A percentile compares a stretch with the other conserved stretches of the same genome.
Conservation (phyloP, 2,113 vertebrate genomes). For the Chelonoidis abingdonii region DNA sequence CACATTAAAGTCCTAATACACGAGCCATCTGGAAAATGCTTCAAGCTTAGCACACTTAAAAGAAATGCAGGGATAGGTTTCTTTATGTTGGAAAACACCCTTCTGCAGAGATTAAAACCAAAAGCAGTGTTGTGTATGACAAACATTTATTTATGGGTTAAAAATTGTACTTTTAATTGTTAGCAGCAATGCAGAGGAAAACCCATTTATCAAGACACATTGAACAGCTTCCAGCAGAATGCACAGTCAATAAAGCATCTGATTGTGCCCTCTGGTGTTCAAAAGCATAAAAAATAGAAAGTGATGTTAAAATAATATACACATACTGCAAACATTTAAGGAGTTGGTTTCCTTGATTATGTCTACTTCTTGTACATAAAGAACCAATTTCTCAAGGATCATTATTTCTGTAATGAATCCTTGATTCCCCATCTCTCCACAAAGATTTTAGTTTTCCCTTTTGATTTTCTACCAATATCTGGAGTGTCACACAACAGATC, state of each 20-base stretch:
- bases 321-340: neutral
- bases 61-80: neutral
- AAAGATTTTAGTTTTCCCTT: neutral
- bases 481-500: neutral
- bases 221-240: rapidly evolving
- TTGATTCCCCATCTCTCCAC: neutral
- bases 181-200: neutral
- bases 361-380: neutral
- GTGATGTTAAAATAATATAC: neutral
- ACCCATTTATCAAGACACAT: neutral
- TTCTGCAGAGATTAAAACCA: neutral
- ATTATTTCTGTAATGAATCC: neutral
- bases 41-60: neutral
- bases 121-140: neutral
- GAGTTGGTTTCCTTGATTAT: neutral
- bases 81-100: neutral
- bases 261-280: conserved; percentile 76
- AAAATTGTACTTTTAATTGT: neutral
- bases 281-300: neutral
- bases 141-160: neutral
- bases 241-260: neutral
- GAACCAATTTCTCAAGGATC: neutral
- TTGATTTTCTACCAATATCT: neutral
- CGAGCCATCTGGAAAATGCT: neutral
- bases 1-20: neutral